These are phyloP conservation scores for Thomomys bottae DNA, from an alignment of 2,113 vertebrate genomes.

Conservation along the genomic window DNA sequence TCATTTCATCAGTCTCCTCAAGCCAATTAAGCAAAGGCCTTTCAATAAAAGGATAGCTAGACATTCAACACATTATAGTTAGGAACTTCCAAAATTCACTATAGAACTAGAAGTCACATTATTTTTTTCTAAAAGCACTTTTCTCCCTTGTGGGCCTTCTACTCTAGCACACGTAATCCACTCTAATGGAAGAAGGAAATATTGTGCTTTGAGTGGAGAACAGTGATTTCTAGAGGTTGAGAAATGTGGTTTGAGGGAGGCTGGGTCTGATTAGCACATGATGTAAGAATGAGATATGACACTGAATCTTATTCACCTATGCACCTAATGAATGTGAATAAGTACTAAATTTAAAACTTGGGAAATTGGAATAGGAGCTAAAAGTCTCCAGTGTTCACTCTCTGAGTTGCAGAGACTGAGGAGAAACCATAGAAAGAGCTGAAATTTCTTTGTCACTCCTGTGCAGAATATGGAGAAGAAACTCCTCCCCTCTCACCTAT, in stretches of 20 bases:
- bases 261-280: not conserved
- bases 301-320: not conserved
- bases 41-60: not conserved
- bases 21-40: not conserved
- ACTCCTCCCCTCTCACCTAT: not conserved
- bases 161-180: not conserved
- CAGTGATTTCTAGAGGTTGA: not conserved
- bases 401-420: not conserved
- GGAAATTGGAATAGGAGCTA: not conserved
- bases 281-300: not conserved
- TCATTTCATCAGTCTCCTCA: not conserved
- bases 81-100: not conserved
- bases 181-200: not conserved
- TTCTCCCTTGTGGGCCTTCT: not conserved
- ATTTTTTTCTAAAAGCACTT: not conserved
- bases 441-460: not conserved
- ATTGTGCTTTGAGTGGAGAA: not conserved
- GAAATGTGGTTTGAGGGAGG: not conserved
- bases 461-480: not conserved
- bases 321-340: not conserved
- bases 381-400: not conserved
- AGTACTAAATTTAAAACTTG: not conserved
- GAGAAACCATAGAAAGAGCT: not conserved
- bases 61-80: not conserved
- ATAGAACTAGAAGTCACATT: not conserved